Percentiles rank a stretch among this genome's conserved stretches.
These are phyloP conservation scores for Diarsia mendica DNA, from an alignment of 2,888 invertebrate species.

Conservation along the genomic window DNA sequence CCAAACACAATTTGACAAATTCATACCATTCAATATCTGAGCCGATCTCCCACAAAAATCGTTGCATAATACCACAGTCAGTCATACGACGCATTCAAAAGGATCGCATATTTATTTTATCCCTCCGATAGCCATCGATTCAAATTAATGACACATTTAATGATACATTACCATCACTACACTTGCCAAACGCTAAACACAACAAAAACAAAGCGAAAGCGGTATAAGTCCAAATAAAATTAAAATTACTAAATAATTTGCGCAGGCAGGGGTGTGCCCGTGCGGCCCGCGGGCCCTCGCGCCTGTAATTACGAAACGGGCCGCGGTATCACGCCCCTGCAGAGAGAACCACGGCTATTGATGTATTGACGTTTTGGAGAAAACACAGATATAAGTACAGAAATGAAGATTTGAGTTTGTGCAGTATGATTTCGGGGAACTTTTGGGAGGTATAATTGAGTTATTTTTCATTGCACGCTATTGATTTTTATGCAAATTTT, in stretches of 20 bases:
- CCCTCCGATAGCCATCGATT: conserved; percentile 62
- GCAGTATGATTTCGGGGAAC: conserved; percentile 60
- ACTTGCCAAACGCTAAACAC: conserved; percentile 77
- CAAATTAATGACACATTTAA: conserved; percentile 70
- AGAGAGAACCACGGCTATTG: conserved; percentile 78
- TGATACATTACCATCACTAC: conserved; percentile 74
- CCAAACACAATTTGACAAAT: conserved; percentile 49
- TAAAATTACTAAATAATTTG: conserved; percentile 89
- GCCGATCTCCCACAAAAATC: conserved; percentile 26
- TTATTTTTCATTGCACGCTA: conserved; percentile 41
- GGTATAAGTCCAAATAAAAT: conserved; percentile 86
- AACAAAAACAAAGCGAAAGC: conserved; percentile 66
- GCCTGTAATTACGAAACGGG: conserved; percentile 86
- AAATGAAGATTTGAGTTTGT: conserved; percentile 71
- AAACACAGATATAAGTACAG: conserved; percentile 72
- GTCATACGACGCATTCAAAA: conserved; percentile 46
- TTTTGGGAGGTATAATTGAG: conserved; percentile 58
- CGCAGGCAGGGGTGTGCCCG: conserved; percentile 79
- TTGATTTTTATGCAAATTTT: conserved; percentile 22
- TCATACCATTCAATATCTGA: conserved; percentile 39
- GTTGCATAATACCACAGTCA: conserved; percentile 42
- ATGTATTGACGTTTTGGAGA: conserved; percentile 84
- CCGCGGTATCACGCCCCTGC: conserved; percentile 81
- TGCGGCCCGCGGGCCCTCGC: conserved; percentile 80
- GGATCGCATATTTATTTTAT: conserved; percentile 66